phyloP scores from a whole-genome alignment of 1,140 invertebrate genomes.

The Pseudomyrmex pallidus region DNA sequence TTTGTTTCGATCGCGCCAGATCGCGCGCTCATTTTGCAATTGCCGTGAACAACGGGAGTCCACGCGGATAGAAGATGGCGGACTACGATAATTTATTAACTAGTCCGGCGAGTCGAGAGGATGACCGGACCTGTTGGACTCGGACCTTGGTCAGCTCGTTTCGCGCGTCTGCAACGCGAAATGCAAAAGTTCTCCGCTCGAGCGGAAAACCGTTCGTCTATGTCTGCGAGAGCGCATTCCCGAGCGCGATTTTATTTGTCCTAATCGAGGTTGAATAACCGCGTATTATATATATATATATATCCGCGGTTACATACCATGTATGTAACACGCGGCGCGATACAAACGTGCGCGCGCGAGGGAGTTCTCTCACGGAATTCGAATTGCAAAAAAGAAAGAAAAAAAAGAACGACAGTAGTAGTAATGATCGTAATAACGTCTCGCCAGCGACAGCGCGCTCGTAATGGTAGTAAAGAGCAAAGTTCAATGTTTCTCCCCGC shows the following conservation, averaged over 20 bases:
- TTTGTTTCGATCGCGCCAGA: not conserved
- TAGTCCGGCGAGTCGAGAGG: conserved; percentile 79
- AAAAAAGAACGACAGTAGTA: conserved; percentile 28
- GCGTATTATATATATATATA: not conserved
- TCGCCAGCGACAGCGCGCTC: not conserved
- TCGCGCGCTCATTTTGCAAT: conserved; percentile 56
- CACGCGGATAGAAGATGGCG: conserved; percentile 76
- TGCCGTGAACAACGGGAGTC: conserved; percentile 5
- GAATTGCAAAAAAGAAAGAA: not conserved
- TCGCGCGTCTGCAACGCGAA: conserved; percentile 42
- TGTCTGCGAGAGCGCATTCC: conserved; percentile 3
- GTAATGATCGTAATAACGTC: conserved; percentile 50
- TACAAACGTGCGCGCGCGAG: not conserved
- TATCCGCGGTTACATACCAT: too few species aligned
- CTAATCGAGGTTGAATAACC: conserved; percentile 27
- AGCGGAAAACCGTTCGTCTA: conserved; percentile 30
- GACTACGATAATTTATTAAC: conserved; percentile 84
- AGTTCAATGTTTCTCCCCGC: conserved; percentile 28
- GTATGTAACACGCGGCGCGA: not conserved
- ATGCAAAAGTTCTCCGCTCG: conserved; percentile 36
- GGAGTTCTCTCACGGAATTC: not conserved
- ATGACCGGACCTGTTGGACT: conserved; percentile 71
- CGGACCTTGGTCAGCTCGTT: conserved; percentile 27
- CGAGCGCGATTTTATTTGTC: conserved; percentile 31
- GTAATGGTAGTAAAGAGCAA: conserved; percentile 43